Conservation (phyloP, 2,797 vertebrate species). For the Phalanger gymnotis region DNA sequence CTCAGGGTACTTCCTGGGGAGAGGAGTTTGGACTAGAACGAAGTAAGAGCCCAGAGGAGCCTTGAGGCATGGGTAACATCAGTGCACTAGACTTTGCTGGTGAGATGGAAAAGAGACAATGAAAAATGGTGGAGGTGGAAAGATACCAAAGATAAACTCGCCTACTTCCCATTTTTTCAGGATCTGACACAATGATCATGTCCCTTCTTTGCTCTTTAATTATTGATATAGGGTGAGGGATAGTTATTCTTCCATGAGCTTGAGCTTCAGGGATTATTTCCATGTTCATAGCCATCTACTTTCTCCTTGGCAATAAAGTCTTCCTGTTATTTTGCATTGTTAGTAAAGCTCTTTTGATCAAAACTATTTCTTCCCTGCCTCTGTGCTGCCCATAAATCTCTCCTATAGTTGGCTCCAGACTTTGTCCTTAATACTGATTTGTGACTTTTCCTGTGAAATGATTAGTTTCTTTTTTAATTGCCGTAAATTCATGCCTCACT, state of each 20-base stretch:
- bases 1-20: background rate
- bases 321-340: background rate
- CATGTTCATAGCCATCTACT: background rate
- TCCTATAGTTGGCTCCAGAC: background rate
- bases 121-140: background rate
- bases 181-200: background rate
- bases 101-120: background rate
- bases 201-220: background rate
- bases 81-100: background rate
- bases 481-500: slow-evolving; percentile 26
- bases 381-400: slow-evolving; percentile 1
- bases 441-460: slow-evolving; percentile 21
- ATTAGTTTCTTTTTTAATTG: slow-evolving; percentile 37
- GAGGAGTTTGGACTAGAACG: background rate
- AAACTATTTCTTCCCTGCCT: background rate
- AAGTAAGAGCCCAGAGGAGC: background rate
- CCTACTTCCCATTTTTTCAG: background rate
- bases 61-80: background rate
- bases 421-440: slow-evolving; percentile 10
- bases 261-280: background rate
- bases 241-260: background rate
- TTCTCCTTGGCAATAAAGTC: background rate
- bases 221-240: background rate
- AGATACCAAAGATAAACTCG: background rate
- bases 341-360: background rate